These are phyloP conservation scores for Pseudococcus jackbeardsleyi DNA, from an alignment of 2,888 invertebrate genomes.

Conservation along the genomic window DNA sequence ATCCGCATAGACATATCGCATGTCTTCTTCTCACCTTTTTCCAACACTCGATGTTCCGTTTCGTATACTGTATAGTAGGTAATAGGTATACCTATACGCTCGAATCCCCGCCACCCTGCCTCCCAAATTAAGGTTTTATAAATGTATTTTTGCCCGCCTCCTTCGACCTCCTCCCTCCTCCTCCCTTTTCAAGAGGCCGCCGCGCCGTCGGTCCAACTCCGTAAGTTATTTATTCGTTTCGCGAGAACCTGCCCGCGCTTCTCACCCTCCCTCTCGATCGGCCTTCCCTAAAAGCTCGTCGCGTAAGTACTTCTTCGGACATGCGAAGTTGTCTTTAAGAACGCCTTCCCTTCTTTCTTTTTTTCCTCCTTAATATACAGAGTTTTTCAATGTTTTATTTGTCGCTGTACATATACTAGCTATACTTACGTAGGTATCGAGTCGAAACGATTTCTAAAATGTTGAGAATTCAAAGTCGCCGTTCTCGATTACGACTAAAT, in stretches of 20 bases:
- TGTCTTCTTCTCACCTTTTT: neutral
- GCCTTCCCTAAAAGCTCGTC: neutral
- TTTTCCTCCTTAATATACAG: neutral
- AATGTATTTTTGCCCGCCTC: neutral
- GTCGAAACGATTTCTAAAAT: neutral
- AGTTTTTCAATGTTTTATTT: constrained; percentile 8
- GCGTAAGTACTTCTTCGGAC: constrained; percentile 16
- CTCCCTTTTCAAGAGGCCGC: neutral
- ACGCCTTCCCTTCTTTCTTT: constrained; percentile 38
- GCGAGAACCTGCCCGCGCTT: neutral
- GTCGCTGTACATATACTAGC: too few species aligned
- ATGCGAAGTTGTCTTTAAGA: constrained; percentile 50
- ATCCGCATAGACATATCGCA: neutral
- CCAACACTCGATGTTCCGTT: neutral
- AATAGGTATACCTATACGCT: too few species aligned
- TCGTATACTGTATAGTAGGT: too few species aligned
- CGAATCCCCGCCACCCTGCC: neutral
- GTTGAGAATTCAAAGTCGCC: neutral
- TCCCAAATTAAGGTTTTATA: neutral
- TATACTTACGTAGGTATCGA: neutral
- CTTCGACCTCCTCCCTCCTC: neutral
- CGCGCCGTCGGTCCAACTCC: neutral
- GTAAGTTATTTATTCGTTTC: neutral
- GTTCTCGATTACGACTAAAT: neutral
- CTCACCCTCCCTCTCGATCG: neutral